These are phyloP conservation scores for Leptinotarsa lineolata DNA, from an alignment of 1,140 invertebrate species.

Conservation along the genomic window DNA sequence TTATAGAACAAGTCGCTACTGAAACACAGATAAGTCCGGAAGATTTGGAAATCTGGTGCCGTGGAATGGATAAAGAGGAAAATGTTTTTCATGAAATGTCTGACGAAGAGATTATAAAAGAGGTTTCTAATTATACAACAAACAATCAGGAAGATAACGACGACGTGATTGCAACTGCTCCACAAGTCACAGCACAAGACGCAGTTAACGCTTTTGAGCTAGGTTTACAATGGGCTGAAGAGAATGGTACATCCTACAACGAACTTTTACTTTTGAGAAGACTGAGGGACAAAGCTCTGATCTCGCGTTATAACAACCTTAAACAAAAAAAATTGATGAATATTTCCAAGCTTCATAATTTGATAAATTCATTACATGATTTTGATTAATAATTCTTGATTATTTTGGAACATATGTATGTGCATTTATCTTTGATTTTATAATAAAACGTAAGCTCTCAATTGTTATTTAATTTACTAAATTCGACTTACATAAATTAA, in stretches of 20 bases:
- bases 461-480: too few species aligned
- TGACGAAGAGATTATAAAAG: constrained; percentile 35
- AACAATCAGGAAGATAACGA: constrained; percentile 40
- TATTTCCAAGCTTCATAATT: too few species aligned
- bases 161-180: constrained; percentile 46
- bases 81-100: constrained; percentile 30
- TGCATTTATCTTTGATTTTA: too few species aligned
- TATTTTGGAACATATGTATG: too few species aligned
- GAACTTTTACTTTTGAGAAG: constrained; percentile 52
- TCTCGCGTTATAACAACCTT: constrained; percentile 45
- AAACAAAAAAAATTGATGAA: constrained; percentile 47
- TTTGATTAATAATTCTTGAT: too few species aligned
- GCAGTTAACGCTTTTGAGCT: constrained; percentile 50
- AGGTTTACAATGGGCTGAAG: constrained; percentile 52
- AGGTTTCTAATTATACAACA: constrained; percentile 31
- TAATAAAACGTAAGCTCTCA: too few species aligned
- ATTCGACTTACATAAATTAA: too few species aligned
- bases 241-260: constrained; percentile 48
- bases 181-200: constrained; percentile 43
- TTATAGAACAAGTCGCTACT: constrained; percentile 31
- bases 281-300: constrained; percentile 50
- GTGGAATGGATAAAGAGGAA: constrained; percentile 34
- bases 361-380: too few species aligned
- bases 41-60: constrained; percentile 33
- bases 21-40: constrained; percentile 31